Conservation (phyloP, 2,113 vertebrate species). For the Podarcis muralis region DNA sequence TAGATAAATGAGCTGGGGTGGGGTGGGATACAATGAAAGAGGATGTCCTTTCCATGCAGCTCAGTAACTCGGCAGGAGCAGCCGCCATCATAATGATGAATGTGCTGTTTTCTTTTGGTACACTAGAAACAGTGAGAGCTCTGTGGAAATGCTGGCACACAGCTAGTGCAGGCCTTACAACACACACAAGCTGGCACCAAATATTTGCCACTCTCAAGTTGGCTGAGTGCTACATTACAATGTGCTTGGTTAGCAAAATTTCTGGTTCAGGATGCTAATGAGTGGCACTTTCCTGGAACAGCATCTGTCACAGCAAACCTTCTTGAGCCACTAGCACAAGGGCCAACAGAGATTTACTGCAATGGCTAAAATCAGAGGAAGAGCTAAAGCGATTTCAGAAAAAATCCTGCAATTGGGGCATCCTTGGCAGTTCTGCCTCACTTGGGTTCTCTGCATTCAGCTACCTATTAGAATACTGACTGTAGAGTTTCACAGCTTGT, state of each 20-base stretch:
- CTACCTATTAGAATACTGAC: background rate
- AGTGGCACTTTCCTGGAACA: background rate
- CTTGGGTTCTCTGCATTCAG: background rate
- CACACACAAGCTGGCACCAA: background rate
- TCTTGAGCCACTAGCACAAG: background rate
- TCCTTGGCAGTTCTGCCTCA: background rate
- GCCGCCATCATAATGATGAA: conserved; percentile 20
- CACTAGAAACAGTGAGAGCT: background rate
- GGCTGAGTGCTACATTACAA: background rate
- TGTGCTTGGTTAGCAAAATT: background rate
- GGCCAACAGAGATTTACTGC: background rate
- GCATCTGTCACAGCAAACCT: background rate
- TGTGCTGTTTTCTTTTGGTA: conserved; percentile 15
- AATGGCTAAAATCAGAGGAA: background rate
- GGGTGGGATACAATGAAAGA: background rate
- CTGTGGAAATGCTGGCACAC: conserved; percentile 6
- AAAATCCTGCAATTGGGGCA: background rate
- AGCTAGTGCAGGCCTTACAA: background rate
- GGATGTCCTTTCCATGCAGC: conserved; percentile 12
- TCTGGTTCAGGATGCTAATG: background rate
- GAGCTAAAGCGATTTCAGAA: background rate
- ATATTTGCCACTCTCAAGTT: background rate
- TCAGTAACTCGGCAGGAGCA: background rate
- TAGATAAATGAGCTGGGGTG: background rate
- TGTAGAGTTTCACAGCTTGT: background rate